Percentiles rank a stretch among this genome's conserved stretches.
Evolutionary conservation across 2,888 invertebrate species (phyloP).

Genomic region (Eueremaeus valkanovi): DNA sequence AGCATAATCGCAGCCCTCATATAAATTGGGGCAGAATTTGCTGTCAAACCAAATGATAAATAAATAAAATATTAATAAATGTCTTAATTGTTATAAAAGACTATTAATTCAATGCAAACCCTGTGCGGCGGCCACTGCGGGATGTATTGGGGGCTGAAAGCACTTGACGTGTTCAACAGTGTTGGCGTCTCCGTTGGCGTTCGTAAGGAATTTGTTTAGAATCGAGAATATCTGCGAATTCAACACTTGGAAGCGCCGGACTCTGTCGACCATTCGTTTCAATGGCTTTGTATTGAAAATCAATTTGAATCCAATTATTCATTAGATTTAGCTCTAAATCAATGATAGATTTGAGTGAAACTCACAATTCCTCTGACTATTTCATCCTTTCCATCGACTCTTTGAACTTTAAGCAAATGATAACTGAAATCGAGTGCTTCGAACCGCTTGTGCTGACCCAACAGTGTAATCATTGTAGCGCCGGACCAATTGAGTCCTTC

Average conservation of each 20-base stretch:
- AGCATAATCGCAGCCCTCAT: constrained; percentile 42
- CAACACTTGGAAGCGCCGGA: constrained; percentile 93
- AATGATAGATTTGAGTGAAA: background rate
- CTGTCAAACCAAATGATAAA: background rate
- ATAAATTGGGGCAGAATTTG: constrained; percentile 41
- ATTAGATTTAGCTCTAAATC: background rate
- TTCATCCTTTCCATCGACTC: constrained; percentile 94
- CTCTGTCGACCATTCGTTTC: constrained; percentile 95
- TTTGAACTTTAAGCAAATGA: constrained; percentile 89
- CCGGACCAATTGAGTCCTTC: constrained; percentile 99
- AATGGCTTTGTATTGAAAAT: constrained; percentile 59
- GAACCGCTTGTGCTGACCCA: constrained; percentile 92
- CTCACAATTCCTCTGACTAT: constrained; percentile 75
- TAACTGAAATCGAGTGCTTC: constrained; percentile 98
- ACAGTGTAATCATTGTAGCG: constrained; percentile 87
- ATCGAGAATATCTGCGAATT: constrained; percentile 97
- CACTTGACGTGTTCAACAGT: constrained; percentile 93
- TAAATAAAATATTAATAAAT: constrained; percentile 8
- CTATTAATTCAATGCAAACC: constrained; percentile 31
- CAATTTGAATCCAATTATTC: constrained; percentile 35
- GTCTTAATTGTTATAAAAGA: background rate
- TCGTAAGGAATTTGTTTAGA: constrained; percentile 85
- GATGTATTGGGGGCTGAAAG: constrained; percentile 89
- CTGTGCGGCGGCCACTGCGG: constrained; percentile 50
- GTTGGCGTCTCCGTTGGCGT: constrained; percentile 55